A percentile compares a stretch with the other conserved stretches of the same genome.
phyloP scores from a whole-genome alignment of 2,113 vertebrate species.

The Rhadina sibilatrix region DNA sequence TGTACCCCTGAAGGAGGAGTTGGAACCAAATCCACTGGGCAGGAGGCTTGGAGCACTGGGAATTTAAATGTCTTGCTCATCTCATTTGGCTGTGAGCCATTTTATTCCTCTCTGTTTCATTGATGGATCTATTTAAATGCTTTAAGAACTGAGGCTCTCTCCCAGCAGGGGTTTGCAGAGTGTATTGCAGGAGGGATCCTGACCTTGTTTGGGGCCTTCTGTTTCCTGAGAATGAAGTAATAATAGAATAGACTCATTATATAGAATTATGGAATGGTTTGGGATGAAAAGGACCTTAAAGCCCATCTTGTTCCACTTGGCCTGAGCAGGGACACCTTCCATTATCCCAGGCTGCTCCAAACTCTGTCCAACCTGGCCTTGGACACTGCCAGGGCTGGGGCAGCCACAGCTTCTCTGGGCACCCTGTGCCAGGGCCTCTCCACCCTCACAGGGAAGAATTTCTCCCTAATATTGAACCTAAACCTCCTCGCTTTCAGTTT shows the following conservation, averaged over 20 bases:
- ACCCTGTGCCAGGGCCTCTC: background rate
- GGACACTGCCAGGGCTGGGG: background rate
- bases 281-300: background rate
- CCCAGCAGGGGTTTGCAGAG: background rate
- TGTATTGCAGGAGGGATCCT: slow-evolving; percentile 3
- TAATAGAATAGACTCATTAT: background rate
- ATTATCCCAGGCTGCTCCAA: background rate
- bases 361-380: background rate
- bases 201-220: background rate
- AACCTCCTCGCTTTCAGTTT: background rate
- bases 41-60: background rate
- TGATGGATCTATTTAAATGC: slow-evolving; percentile 19
- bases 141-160: background rate
- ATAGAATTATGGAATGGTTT: background rate
- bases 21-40: background rate
- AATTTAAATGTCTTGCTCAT: background rate
- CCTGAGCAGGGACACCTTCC: background rate
- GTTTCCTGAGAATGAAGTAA: background rate
- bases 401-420: background rate
- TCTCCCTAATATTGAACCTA: background rate
- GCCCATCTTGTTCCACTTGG: background rate
- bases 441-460: background rate
- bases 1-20: background rate
- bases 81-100: background rate
- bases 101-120: background rate